Evolutionary conservation across 1,140 invertebrate genomes (phyloP).

Genomic region (Ips typographus): DNA sequence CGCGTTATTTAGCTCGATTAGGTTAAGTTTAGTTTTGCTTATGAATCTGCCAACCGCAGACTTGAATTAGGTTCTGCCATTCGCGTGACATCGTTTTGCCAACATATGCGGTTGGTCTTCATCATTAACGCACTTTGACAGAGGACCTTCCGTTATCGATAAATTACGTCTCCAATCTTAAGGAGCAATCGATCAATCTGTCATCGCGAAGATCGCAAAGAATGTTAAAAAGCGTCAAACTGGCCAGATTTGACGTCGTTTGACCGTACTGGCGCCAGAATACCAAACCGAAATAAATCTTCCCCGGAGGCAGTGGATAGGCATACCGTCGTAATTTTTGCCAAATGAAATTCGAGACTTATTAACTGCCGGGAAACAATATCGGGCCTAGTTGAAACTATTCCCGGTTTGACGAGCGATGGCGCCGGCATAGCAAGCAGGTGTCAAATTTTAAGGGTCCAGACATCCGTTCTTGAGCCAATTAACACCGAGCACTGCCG

Average conservation of each 20-base stretch:
- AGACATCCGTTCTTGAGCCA: slow-evolving; percentile 26
- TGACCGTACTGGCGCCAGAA: slow-evolving; percentile 21
- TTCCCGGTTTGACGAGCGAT: slow-evolving; percentile 19
- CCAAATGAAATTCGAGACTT: slow-evolving; percentile 7
- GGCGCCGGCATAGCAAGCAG: slow-evolving; percentile 22
- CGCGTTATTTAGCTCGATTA: background rate
- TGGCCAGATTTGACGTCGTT: slow-evolving; percentile 17
- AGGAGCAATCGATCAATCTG: slow-evolving; percentile 12
- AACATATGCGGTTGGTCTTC: too few relatives aligned
- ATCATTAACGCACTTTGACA: too few relatives aligned
- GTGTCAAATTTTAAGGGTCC: slow-evolving; percentile 31
- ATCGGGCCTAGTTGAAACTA: background rate
- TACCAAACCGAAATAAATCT: slow-evolving; percentile 17
- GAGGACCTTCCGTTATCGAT: too few relatives aligned
- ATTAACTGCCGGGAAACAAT: background rate
- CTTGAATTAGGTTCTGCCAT: too few relatives aligned
- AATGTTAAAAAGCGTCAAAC: slow-evolving; percentile 25
- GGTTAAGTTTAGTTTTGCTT: too few relatives aligned
- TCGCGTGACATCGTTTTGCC: too few relatives aligned
- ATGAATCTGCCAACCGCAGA: too few relatives aligned
- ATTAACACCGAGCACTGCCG: slow-evolving; percentile 10
- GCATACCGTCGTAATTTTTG: background rate
- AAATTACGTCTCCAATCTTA: background rate
- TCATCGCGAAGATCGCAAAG: slow-evolving; percentile 8
- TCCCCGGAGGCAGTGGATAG: background rate